Base-by-base conservation (phyloP, 23 tunicate species). In the Aplidium turbinatum region DNA sequence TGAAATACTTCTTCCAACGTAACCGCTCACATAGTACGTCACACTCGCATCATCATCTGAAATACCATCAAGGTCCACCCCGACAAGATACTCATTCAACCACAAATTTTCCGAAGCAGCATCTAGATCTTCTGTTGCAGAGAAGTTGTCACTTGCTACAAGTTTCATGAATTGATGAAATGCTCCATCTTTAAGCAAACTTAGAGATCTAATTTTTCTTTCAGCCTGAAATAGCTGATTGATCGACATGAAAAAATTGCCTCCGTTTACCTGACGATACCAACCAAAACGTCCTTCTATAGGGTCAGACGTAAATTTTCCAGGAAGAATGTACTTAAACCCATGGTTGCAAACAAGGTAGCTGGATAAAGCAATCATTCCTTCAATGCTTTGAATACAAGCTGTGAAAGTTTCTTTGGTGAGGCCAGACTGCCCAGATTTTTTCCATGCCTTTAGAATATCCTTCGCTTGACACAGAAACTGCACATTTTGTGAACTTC, bases 231-330 rank as follows among this genome's bases (percentile, higher is more conserved):
- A 16, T 4, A 48, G 36, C 28, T 70, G 35, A 35, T 70, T 30
- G 38, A 70, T 21, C 38, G 76, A 70, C 26, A 47, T 48, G 29
- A 47, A 70, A 70, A 47, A 70, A 48, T 70, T 70, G 23, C 58
- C 76, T 7, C 76, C 76, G 25, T n/a, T 28, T 23, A 47, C 76
- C 47, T 70, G 76, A 4, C 58, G 16, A 27, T 47, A 70, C 76
- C 76, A 70, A 13, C 76, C 76, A 47, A 70, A 70, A 30, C 76
- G 58, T 5, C 31, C 76, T 47, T 70, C 38, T 13, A 11, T 19
- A 3, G 53, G 73, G 29, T 66, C 73, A 4, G 76, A 70, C 58
- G 47, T 28, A 4, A 47, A 34, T 29, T 47, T 70, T 32, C 58
- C 76, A 28, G 76, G 58, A 3, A 70, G 58, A 16, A 70, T 35